Conservation (phyloP, 2,797 vertebrate species). For the Ctenopoma multispine region DNA sequence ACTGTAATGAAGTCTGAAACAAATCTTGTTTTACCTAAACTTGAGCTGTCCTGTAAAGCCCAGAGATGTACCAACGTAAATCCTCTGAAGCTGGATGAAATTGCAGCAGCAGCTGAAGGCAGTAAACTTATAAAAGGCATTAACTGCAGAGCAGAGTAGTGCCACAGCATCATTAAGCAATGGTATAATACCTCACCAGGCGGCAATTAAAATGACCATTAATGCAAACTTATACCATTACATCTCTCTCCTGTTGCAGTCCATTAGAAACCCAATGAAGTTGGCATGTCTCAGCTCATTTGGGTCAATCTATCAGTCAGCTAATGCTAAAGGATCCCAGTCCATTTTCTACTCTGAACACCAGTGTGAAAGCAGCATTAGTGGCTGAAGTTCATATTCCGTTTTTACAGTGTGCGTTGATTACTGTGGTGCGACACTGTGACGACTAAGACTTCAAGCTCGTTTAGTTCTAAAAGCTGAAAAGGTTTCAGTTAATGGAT, state of each 20-base stretch:
- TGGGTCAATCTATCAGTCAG: constrained; percentile 33
- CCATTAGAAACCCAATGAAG: constrained; percentile 67
- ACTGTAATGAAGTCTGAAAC: constrained; percentile 29
- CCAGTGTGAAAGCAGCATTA: constrained; percentile 4
- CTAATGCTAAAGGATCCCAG: constrained; percentile 7
- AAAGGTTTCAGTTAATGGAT: constrained; percentile 13
- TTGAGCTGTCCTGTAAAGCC: constrained; percentile 24
- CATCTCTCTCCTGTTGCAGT: constrained; percentile 40
- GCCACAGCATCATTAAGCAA: constrained; percentile 58
- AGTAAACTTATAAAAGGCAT: constrained; percentile 36
- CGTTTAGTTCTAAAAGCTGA: constrained; percentile 19
- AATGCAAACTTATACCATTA: constrained; percentile 48
- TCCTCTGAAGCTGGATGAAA: constrained; percentile 22
- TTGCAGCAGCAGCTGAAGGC: not conserved
- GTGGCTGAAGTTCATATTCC: not conserved
- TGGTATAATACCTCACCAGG: constrained; percentile 46
- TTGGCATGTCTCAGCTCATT: constrained; percentile 55
- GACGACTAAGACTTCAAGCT: constrained; percentile 20
- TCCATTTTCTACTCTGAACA: not conserved
- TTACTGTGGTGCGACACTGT: not conserved
- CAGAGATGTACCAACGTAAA: not conserved
- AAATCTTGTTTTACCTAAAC: constrained; percentile 33
- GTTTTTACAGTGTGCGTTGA: not conserved
- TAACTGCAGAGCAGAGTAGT: constrained; percentile 23
- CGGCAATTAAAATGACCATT: constrained; percentile 63